Percentiles rank a stretch among this genome's conserved stretches.
phyloP scores from a whole-genome alignment of 2,113 vertebrate species.

The Semicossyphus pulcher region DNA sequence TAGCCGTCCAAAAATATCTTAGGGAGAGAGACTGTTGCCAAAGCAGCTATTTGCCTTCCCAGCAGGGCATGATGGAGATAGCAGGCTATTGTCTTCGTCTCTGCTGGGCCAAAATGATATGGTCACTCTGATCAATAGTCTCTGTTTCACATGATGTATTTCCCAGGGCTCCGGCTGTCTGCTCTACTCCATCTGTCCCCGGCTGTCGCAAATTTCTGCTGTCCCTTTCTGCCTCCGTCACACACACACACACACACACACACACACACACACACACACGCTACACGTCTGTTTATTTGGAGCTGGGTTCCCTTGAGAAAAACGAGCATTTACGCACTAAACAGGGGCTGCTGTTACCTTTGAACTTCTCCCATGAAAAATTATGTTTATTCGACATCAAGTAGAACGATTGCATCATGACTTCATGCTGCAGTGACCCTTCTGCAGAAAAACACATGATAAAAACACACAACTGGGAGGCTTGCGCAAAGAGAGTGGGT shows the following conservation, averaged over 20 bases:
- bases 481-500: no score
- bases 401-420: constrained; percentile 25
- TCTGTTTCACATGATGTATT: constrained; percentile 84
- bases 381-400: constrained; percentile 28
- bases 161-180: constrained; percentile 79
- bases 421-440: constrained; percentile 1
- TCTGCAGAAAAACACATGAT: neutral
- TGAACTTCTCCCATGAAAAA: constrained; percentile 44
- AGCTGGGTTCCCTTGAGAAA: constrained; percentile 44
- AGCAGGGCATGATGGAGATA: constrained; percentile 46
- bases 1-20: constrained; percentile 39
- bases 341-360: constrained; percentile 36
- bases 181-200: constrained; percentile 71
- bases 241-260: neutral
- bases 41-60: constrained; percentile 46
- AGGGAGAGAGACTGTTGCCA: constrained; percentile 5
- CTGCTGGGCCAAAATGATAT: constrained; percentile 67
- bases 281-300: constrained; percentile 39
- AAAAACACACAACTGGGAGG: neutral
- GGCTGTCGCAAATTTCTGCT: constrained; percentile 57
- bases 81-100: constrained; percentile 64
- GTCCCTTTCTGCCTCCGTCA: constrained; percentile 27
- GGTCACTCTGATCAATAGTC: constrained; percentile 78
- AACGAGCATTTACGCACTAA: constrained; percentile 49
- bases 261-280: constrained; percentile 20